Conservation (phyloP, 1,140 invertebrate genomes). For the Proales similis region DNA sequence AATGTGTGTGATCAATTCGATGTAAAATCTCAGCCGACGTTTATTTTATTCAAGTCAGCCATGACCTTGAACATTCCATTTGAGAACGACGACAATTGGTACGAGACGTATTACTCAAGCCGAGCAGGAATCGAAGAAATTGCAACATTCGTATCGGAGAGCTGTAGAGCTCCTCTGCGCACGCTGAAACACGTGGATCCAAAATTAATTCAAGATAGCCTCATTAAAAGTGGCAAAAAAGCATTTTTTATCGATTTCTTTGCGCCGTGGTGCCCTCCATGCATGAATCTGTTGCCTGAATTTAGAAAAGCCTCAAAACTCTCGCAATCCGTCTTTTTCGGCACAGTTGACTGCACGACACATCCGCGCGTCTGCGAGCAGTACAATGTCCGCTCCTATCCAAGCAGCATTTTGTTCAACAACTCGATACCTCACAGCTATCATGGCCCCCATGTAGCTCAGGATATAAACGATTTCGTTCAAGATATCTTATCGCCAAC, state of each 20-base stretch:
- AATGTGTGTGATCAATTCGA: slow-evolving; percentile 57
- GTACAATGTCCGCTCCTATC: slow-evolving; percentile 65
- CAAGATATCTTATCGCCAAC: slow-evolving; percentile 56
- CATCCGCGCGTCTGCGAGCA: slow-evolving; percentile 54
- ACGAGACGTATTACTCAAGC: slow-evolving; percentile 42
- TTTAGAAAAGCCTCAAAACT: slow-evolving; percentile 62
- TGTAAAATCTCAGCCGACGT: slow-evolving; percentile 61
- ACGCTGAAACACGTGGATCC: slow-evolving; percentile 59
- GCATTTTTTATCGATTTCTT: slow-evolving; percentile 72
- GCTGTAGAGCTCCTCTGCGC: slow-evolving; percentile 59
- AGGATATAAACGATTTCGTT: slow-evolving; percentile 61
- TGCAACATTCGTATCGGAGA: slow-evolving; percentile 63
- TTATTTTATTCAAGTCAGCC: slow-evolving; percentile 64
- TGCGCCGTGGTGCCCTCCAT: slow-evolving; percentile 76
- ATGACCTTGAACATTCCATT: too few relatives aligned
- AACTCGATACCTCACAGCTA: slow-evolving; percentile 58
- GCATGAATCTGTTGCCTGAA: slow-evolving; percentile 65
- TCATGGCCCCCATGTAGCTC: slow-evolving; percentile 59
- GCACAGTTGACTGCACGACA: slow-evolving; percentile 58
- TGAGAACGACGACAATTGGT: slow-evolving; percentile 26
- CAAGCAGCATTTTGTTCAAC: slow-evolving; percentile 67
- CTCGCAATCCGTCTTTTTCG: slow-evolving; percentile 58
- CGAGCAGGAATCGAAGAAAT: slow-evolving; percentile 61
- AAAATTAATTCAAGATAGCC: slow-evolving; percentile 46
- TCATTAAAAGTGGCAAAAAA: slow-evolving; percentile 48